Base-by-base conservation (phyloP, 2,113 vertebrate species). In the Erythrolamprus reginae region DNA sequence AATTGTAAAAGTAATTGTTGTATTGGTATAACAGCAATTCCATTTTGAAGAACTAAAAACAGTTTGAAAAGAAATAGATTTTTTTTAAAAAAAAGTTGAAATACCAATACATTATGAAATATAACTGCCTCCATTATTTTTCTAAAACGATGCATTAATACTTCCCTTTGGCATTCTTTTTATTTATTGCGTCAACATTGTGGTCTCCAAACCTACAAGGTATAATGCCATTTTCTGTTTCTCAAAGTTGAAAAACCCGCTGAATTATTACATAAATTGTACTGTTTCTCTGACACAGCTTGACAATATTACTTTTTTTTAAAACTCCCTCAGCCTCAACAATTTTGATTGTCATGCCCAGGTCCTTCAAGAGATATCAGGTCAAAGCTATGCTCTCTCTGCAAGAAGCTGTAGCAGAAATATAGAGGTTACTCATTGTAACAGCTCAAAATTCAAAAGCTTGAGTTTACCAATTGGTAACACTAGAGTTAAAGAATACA, bases 1-100 rank as follows among this genome's bases (percentile, higher is more conserved):
- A 93, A 96, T 91, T 26, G 84, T 70, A 93, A 88, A 83, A 77
- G 83, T 84, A 89, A 92, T 38, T 82, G 90, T 9, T 93, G 86
- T 85, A 92, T 65, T 17, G 50, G 88, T 23, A 24, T 28, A 95
- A 90, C 91, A 47, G 10, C 89, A 90, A 91, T 33, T 90, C 1
- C 82, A 53, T 15, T 61, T 42, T 0, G 0, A 90, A 28, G 52
- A 55, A 91, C 23, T 84, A 85, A 88, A 86, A 65, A 19, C 3
- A 1, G 23, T 12, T 77, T 84, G 61, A 82, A 45, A 88, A 26
- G 84, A 53, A 33, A 42, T 38, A 87, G 50, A 9, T 56, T 56
- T 92, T 94, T 89, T 52, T 52, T 1, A 92, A 56, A 52, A 87
- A 52, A 86, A 92, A 38, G 8, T 82, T 91, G 42, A 91, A 92